Conservation (phyloP, 2,797 vertebrate species). For the Chelonia mydas region DNA sequence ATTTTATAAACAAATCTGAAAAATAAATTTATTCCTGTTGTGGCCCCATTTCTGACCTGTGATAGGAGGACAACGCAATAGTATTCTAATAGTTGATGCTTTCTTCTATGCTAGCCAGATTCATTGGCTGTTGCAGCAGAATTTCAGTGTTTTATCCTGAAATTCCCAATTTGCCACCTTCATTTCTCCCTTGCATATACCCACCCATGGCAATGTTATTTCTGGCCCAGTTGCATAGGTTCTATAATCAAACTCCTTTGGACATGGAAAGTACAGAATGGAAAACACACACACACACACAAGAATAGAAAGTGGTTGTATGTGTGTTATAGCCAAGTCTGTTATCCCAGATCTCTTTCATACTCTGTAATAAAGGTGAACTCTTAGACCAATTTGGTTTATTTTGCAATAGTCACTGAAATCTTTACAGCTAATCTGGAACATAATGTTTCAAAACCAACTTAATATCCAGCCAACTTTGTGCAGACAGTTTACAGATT, state of each 20-base stretch:
- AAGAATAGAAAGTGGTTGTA: neutral
- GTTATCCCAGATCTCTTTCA: neutral
- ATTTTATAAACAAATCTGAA: neutral
- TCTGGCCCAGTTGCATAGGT: neutral
- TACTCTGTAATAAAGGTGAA: neutral
- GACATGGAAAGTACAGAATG: rapidly evolving
- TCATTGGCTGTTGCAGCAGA: neutral
- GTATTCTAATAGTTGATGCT: neutral
- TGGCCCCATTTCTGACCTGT: neutral
- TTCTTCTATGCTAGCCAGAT: neutral
- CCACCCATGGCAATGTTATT: neutral
- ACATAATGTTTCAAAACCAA: neutral
- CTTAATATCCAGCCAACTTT: neutral
- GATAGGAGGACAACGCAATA: neutral
- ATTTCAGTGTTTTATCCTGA: neutral
- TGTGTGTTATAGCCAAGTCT: neutral
- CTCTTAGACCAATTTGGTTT: neutral
- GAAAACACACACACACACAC: rapidly evolving
- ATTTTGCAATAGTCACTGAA: neutral
- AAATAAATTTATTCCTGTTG: neutral
- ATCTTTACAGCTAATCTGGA: neutral
- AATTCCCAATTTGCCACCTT: neutral
- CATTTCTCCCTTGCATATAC: neutral
- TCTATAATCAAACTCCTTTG: neutral
- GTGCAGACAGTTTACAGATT: neutral